These are phyloP conservation scores for Anniella stebbinsi DNA, from an alignment of 2,797 vertebrate species.

Conservation along the genomic window DNA sequence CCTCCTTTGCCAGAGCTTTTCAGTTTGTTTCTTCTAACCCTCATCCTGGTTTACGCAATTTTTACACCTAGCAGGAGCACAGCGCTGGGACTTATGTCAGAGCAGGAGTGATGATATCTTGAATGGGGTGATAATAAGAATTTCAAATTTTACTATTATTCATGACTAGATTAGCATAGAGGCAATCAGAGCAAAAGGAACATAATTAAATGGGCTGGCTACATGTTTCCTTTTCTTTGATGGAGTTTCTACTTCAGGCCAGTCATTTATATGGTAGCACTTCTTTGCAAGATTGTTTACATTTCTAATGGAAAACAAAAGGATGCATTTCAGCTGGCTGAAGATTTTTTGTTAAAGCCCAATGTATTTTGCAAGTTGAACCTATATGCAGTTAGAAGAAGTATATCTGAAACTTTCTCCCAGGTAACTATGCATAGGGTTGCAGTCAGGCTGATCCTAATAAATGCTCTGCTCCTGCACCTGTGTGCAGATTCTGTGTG, in stretches of 20 bases:
- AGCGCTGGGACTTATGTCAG: not conserved
- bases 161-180: not conserved
- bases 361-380: not conserved
- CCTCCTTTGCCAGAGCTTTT: not conserved
- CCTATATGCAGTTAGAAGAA: not conserved
- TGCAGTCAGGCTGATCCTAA: not conserved
- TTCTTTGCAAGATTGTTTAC: not conserved
- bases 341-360: not conserved
- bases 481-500: not conserved
- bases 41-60: not conserved
- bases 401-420: not conserved
- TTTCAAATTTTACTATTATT: not conserved
- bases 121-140: not conserved
- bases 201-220: not conserved
- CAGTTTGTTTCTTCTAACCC: not conserved
- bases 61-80: not conserved
- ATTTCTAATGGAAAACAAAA: not conserved
- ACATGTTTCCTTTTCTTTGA: not conserved
- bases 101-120: not conserved
- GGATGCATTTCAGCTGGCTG: not conserved
- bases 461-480: not conserved
- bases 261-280: not conserved
- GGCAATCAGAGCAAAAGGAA: not conserved
- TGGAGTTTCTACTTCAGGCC: not conserved
- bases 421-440: not conserved